Evolutionary conservation across 2,113 vertebrate species (phyloP).

Genomic region (Megaceryle torquata): DNA sequence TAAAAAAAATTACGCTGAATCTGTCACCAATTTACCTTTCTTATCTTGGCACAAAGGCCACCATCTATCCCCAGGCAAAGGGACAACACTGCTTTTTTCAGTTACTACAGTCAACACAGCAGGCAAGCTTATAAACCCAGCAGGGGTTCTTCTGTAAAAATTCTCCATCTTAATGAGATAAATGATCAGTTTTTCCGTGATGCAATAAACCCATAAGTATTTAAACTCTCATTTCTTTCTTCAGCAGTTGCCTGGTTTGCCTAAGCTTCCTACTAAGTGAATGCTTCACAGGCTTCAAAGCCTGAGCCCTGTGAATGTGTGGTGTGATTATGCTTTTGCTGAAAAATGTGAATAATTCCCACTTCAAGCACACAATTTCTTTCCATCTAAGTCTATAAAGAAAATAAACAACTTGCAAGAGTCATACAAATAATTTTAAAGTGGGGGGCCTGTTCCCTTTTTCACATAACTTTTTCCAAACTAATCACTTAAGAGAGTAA

Average conservation of each 20-base stretch:
- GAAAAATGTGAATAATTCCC: slow-evolving; percentile 50
- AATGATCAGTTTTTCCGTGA: slow-evolving; percentile 53
- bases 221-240: slow-evolving; percentile 13
- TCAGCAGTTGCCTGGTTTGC: not conserved
- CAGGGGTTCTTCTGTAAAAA: slow-evolving; percentile 12
- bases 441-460: slow-evolving; percentile 24
- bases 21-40: slow-evolving; percentile 37
- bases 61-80: not conserved
- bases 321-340: slow-evolving; percentile 7
- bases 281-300: slow-evolving; percentile 31
- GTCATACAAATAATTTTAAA: slow-evolving; percentile 52
- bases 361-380: slow-evolving; percentile 55
- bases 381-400: slow-evolving; percentile 51
- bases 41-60: not conserved
- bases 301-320: not conserved
- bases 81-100: not conserved
- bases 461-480: slow-evolving; percentile 46
- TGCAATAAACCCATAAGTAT: slow-evolving; percentile 13
- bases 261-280: slow-evolving; percentile 10
- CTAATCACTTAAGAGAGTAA: slow-evolving; percentile 23
- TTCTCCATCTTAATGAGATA: slow-evolving; percentile 44
- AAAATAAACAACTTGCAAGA: slow-evolving; percentile 64
- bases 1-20: not conserved
- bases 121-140: slow-evolving; percentile 2
- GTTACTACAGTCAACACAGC: not conserved